These are phyloP conservation scores for Carollia perspicillata DNA, from an alignment of 2,113 vertebrate species.

Conservation along the genomic window DNA sequence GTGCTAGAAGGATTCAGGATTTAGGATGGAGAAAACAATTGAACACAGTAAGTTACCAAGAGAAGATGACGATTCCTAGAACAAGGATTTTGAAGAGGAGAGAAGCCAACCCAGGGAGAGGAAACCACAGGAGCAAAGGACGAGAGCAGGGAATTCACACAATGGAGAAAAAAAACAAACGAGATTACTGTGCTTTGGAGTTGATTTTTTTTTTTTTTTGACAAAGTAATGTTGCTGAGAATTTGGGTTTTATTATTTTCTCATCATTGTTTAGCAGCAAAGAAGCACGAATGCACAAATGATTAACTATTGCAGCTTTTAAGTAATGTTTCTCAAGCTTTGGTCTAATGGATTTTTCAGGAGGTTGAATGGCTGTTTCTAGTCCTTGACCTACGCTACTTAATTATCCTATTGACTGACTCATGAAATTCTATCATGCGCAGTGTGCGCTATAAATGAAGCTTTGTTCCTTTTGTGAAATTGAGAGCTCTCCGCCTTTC, in stretches of 20 bases:
- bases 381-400: constrained; percentile 58
- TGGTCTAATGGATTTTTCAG: constrained; percentile 53
- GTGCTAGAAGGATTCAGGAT: not conserved
- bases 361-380: constrained; percentile 23
- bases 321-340: constrained; percentile 25
- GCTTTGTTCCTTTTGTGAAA: constrained; percentile 45
- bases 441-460: constrained; percentile 30
- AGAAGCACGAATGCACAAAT: not conserved
- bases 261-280: not conserved
- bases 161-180: not conserved
- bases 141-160: not conserved
- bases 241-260: constrained; percentile 2
- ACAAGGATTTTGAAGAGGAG: not conserved
- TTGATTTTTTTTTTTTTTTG: not conserved
- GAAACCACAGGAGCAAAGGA: not conserved
- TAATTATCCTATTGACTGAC: constrained; percentile 60
- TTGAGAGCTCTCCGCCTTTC: constrained; percentile 25
- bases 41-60: not conserved
- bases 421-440: not conserved
- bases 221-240: not conserved
- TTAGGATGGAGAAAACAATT: not conserved
- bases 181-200: not conserved
- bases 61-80: not conserved
- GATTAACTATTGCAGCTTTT: constrained; percentile 37
- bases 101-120: not conserved